Evolutionary conservation across 1,140 invertebrate species (phyloP), one percentile per base, ranked within the genome.

Genomic region (Bactericera cockerelli): DNA sequence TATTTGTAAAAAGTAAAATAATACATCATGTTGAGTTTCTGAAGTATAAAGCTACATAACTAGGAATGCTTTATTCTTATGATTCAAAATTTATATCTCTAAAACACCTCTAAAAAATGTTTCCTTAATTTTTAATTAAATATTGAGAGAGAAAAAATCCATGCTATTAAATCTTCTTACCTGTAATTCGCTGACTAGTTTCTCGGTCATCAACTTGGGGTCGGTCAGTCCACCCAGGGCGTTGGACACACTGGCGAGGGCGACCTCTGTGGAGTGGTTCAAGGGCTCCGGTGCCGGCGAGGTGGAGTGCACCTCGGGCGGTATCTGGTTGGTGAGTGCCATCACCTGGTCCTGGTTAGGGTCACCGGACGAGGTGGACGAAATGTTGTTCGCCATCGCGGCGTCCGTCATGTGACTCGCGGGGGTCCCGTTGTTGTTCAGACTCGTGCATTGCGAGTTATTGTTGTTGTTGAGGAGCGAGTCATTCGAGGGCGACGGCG

Each of bases 161-260:
- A n/a, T n/a, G n/a, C n/a, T n/a, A n/a, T n/a, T n/a, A n/a, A n/a
- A n/a, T n/a, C n/a, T n/a, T n/a, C 60, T 66, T 66, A 68, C 67
- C 67, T 68, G 67, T 33, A 68, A 59, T 62, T 68, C 67, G 42
- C 61, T 66, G 59, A 66, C 67, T 24, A 68, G 55, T 62, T 68
- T 68, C 49, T 68, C 67, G 8, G 65, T 67, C 64, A 68, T 68
- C 55, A 66, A 63, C 57, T 66, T 68, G 13, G 65, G 64, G 28
- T 66, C 65, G 16, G 61, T 26, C 19, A 64, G 59, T 14, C 58
- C 59, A 13, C 4, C 13, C 14, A 65, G 55, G 22, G 61, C 55
- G 55, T 55, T 61, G 56, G 57, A 61, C 14, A 57, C 58, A 54
- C 56, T 56, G 33, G 57, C 59, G 11, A 64, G 38, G 57, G 63